Percentiles rank a stretch among this genome's conserved stretches.
These are phyloP conservation scores for Geotrupes spiniger DNA, from an alignment of 2,888 invertebrate genomes.

Conservation along the genomic window DNA sequence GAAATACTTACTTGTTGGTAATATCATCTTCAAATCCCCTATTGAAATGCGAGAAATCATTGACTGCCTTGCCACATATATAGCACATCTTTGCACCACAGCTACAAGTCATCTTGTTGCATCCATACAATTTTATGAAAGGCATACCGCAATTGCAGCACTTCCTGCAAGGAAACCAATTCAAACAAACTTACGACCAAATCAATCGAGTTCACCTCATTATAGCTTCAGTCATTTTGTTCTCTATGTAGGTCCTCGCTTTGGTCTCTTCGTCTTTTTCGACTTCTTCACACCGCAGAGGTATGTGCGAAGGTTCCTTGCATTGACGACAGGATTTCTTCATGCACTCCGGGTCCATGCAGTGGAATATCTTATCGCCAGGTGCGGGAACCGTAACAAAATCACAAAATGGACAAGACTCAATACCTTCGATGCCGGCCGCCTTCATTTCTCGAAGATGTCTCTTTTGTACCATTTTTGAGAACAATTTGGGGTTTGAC, in stretches of 20 bases:
- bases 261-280: constrained; percentile 49
- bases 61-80: constrained; percentile 54
- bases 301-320: constrained; percentile 55
- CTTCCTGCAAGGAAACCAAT: constrained; percentile 30
- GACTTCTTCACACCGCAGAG: constrained; percentile 52
- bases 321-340: constrained; percentile 43
- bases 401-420: constrained; percentile 58
- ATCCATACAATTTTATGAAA: constrained; percentile 57
- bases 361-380: constrained; percentile 52
- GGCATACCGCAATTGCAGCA: constrained; percentile 51
- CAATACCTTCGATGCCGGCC: constrained; percentile 56
- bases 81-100: constrained; percentile 60
- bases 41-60: constrained; percentile 56
- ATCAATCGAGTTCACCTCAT: too few relatives aligned
- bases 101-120: constrained; percentile 57
- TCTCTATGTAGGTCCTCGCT: constrained; percentile 53
- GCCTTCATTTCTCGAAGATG: constrained; percentile 54
- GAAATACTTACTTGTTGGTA: constrained; percentile 37
- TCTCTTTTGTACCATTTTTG: constrained; percentile 50
- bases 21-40: constrained; percentile 49
- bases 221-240: constrained; percentile 56
- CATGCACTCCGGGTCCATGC: constrained; percentile 57
- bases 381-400: constrained; percentile 53
- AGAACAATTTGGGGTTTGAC: constrained; percentile 49
- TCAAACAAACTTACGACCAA: not conserved